These are phyloP conservation scores for Dendrolimus houi DNA, from an alignment of 2,888 invertebrate species.

Conservation along the genomic window DNA sequence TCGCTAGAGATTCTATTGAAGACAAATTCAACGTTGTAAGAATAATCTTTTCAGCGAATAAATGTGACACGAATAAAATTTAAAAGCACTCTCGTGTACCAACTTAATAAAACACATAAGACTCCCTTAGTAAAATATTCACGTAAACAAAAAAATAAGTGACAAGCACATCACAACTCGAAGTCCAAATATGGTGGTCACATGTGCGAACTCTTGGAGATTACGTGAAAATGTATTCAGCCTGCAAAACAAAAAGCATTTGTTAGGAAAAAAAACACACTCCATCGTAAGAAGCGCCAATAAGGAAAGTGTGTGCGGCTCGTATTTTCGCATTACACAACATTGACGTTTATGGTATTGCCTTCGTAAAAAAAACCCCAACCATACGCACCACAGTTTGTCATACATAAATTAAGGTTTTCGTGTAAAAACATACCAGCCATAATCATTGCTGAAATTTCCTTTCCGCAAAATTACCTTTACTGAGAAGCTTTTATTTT, in stretches of 20 bases:
- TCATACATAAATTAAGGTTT: not conserved
- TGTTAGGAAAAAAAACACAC: conserved; percentile 14
- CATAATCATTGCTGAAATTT: not conserved
- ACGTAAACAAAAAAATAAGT: no score
- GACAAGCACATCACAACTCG: not conserved
- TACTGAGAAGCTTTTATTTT: not conserved
- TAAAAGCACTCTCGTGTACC: no score
- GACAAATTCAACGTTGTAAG: no score
- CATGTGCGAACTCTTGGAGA: conserved; percentile 21
- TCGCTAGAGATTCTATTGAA: no score
- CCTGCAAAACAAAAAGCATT: conserved; percentile 17
- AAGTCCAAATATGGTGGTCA: conserved; percentile 16
- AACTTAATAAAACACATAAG: no score
- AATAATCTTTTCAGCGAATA: no score
- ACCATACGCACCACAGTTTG: not conserved
- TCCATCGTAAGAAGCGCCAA: conserved; percentile 13
- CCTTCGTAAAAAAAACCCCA: not conserved
- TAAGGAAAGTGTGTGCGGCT: conserved; percentile 13
- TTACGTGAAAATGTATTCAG: conserved; percentile 23
- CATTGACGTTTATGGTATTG: not conserved
- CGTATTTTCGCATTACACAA: conserved; percentile 11
- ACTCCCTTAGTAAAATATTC: no score
- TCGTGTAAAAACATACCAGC: not conserved
- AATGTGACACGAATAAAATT: no score
- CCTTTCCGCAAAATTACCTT: not conserved